A percentile compares a stretch with the other conserved stretches of the same genome.
Evolutionary conservation across 2,797 vertebrate species (phyloP).

Genomic region (Tenualosa thibaudeaui): DNA sequence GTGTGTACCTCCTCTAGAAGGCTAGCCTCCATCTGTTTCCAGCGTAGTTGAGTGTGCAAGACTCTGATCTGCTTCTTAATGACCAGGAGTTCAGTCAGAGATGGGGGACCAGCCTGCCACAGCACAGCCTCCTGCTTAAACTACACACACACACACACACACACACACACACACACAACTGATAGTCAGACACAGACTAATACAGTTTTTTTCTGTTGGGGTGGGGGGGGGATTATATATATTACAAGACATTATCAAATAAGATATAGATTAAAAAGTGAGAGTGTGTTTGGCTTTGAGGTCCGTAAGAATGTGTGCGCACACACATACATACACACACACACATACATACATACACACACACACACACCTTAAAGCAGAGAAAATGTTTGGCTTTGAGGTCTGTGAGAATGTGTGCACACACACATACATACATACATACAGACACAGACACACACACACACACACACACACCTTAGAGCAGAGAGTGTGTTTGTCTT

Average conservation of each 20-base stretch:
- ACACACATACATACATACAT: background rate
- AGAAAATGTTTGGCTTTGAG: background rate
- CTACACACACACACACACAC: slow-evolving; percentile 51
- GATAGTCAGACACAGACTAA: no score
- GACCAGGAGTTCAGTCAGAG: slow-evolving; percentile 65
- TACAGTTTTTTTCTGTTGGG: no score
- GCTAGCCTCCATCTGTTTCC: slow-evolving; percentile 74
- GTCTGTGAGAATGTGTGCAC: slow-evolving; percentile 51
- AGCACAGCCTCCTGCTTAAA: slow-evolving; percentile 70
- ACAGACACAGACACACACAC: background rate
- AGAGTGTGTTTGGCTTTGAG: no score
- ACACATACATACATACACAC: background rate
- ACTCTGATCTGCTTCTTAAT: slow-evolving; percentile 76
- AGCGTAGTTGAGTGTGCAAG: slow-evolving; percentile 72
- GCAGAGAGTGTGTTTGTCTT: slow-evolving; percentile 65
- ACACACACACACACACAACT: background rate
- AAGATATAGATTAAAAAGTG: background rate
- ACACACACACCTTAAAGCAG: background rate
- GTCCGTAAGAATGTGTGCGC: background rate
- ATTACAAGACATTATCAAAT: no score
- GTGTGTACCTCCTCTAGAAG: slow-evolving; percentile 76
- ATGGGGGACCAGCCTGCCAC: slow-evolving; percentile 67
- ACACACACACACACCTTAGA: slow-evolving; percentile 59
- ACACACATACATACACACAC: background rate
- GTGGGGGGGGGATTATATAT: no score